A percentile compares a stretch with the other conserved stretches of the same genome.
phyloP scores from a whole-genome alignment of 2,113 vertebrate genomes.

The Murina feae region DNA sequence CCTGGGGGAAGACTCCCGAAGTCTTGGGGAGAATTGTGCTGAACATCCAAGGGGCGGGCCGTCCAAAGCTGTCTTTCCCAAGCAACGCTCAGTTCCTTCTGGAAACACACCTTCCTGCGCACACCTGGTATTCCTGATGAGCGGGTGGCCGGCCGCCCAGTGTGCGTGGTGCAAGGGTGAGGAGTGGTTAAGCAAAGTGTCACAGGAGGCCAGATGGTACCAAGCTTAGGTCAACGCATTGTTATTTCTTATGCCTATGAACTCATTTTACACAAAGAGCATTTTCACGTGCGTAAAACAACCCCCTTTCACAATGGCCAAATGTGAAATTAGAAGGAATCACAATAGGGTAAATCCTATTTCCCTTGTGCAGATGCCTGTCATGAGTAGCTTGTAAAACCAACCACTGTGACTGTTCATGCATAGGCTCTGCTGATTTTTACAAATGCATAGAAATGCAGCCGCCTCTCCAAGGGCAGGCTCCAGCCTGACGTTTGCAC shows the following conservation, averaged over 20 bases:
- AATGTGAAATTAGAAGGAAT: constrained; percentile 22
- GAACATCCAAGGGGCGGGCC: background rate
- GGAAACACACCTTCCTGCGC: background rate
- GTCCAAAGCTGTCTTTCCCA: background rate
- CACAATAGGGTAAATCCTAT: constrained; percentile 28
- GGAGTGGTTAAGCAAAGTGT: background rate
- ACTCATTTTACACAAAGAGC: constrained; percentile 37
- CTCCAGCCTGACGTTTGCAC: constrained; percentile 66
- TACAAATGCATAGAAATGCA: constrained; percentile 58
- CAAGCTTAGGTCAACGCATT: background rate
- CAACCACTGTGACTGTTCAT: constrained; percentile 45
- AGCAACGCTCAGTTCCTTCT: background rate
- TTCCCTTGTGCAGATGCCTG: constrained; percentile 14
- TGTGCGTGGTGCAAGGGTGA: background rate
- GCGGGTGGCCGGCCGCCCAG: background rate
- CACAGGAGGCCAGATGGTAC: background rate
- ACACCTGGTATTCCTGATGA: background rate
- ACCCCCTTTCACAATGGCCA: constrained; percentile 32
- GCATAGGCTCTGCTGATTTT: constrained; percentile 60
- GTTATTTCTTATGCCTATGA: background rate
- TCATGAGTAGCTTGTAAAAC: constrained; percentile 67
- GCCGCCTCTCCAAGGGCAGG: constrained; percentile 63
- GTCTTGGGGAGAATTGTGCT: background rate
- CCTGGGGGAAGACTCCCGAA: background rate
- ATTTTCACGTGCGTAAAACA: background rate